Percentiles rank a stretch among this genome's conserved stretches.
These are phyloP conservation scores for Pelochelys cantorii DNA, from an alignment of 2,797 vertebrate genomes.

Conservation along the genomic window DNA sequence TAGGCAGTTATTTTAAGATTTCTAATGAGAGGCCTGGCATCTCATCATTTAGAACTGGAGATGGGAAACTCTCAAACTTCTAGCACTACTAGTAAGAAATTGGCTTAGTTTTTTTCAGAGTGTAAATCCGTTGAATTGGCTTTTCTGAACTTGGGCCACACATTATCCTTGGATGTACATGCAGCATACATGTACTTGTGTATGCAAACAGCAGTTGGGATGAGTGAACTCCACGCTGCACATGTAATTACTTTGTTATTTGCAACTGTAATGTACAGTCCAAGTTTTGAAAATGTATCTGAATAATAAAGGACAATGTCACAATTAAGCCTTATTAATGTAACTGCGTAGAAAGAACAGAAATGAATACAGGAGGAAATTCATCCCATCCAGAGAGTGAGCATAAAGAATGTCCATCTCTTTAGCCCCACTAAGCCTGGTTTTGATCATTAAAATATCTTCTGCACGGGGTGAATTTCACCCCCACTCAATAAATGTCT, in stretches of 20 bases:
- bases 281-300: background rate
- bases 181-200: background rate
- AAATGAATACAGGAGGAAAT: background rate
- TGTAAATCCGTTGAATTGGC: rapidly evolving
- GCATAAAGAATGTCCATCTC: background rate
- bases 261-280: background rate
- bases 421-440: background rate
- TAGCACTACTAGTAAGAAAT: background rate
- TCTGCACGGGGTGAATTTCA: background rate
- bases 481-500: background rate
- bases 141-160: background rate
- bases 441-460: background rate
- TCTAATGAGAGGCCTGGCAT: background rate
- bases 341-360: background rate
- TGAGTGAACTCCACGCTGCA: background rate
- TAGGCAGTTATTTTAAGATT: background rate
- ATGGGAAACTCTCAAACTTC: too few species aligned
- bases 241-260: background rate
- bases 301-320: background rate
- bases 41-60: background rate
- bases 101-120: background rate
- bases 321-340: background rate
- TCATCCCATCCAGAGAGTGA: background rate
- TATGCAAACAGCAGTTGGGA: background rate
- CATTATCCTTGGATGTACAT: background rate